Conservation (phyloP, 2,113 vertebrate species). For the Oreotrochilus melanogaster region DNA sequence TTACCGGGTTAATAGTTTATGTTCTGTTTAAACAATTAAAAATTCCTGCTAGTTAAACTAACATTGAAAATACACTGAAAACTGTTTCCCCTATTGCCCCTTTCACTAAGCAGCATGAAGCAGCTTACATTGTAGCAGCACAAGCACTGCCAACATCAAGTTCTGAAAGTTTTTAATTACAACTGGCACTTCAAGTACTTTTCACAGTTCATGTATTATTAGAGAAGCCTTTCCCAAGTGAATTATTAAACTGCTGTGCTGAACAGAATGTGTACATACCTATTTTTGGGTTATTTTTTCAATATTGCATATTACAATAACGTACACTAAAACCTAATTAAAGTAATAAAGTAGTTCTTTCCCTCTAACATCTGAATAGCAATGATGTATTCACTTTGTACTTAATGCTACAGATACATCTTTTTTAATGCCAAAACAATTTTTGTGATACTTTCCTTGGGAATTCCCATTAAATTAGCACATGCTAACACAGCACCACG, state of each 20-base stretch:
- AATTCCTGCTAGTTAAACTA: constrained; percentile 10
- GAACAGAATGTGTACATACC: constrained; percentile 1
- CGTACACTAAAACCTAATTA: constrained; percentile 24
- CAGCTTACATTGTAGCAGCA: background rate
- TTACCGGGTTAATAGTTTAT: constrained; percentile 29
- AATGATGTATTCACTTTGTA: background rate
- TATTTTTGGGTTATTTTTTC: constrained; percentile 52
- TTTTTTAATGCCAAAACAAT: background rate
- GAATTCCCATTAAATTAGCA: background rate
- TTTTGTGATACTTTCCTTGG: background rate
- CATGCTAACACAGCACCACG: background rate
- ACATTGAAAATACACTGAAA: constrained; percentile 32
- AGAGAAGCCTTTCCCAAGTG: constrained; percentile 50
- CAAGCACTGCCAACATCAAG: constrained; percentile 18
- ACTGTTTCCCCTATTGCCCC: background rate
- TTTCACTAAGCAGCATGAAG: background rate
- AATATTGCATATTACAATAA: constrained; percentile 27
- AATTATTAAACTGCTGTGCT: constrained; percentile 41
- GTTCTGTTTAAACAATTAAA: constrained; percentile 14
- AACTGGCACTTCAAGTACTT: constrained; percentile 43
- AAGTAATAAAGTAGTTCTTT: constrained; percentile 52
- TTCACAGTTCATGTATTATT: constrained; percentile 43
- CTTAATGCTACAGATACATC: background rate
- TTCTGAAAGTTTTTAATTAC: constrained; percentile 68
- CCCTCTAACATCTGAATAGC: background rate